These are phyloP conservation scores for Polypedilum vanderplanki DNA, from an alignment of 1,140 invertebrate species.

Conservation along the genomic window DNA sequence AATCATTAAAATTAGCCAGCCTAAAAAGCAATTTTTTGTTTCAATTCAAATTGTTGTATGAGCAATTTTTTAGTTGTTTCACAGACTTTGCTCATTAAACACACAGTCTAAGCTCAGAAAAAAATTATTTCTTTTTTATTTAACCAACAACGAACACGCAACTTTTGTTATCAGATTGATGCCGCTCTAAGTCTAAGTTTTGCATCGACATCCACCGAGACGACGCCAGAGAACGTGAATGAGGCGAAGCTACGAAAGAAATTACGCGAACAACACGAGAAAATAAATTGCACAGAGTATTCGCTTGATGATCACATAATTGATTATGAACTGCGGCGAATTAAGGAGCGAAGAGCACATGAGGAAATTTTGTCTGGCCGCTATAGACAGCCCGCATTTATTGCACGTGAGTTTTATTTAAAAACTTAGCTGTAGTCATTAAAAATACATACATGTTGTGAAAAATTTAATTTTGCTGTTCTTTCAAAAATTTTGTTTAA, in stretches of 20 bases:
- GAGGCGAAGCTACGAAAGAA: constrained; percentile 38
- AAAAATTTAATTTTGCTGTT: too few species aligned
- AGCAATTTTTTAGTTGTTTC: too few species aligned
- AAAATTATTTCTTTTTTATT: constrained; percentile 25
- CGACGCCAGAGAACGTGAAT: not conserved
- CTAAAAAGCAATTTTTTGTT: too few species aligned
- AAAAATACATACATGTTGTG: too few species aligned
- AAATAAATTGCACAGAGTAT: constrained; percentile 22
- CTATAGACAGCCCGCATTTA: constrained; percentile 42
- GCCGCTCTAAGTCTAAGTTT: not conserved
- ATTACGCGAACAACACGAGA: constrained; percentile 42
- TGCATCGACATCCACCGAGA: constrained; percentile 11
- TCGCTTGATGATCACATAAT: constrained; percentile 34
- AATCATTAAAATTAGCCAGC: too few species aligned
- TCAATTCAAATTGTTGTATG: too few species aligned
- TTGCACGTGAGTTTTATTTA: constrained; percentile 35
- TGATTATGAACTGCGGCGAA: constrained; percentile 41
- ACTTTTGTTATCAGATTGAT: constrained; percentile 23
- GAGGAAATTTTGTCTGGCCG: constrained; percentile 43
- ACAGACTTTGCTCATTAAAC: too few species aligned
- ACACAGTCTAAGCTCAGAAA: not conserved
- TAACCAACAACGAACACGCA: constrained; percentile 34
- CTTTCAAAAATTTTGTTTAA: too few species aligned
- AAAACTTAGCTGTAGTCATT: too few species aligned
- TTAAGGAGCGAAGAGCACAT: constrained; percentile 41